Base-by-base conservation (phyloP, 2,888 invertebrate species). In the Philereme vetulata region DNA sequence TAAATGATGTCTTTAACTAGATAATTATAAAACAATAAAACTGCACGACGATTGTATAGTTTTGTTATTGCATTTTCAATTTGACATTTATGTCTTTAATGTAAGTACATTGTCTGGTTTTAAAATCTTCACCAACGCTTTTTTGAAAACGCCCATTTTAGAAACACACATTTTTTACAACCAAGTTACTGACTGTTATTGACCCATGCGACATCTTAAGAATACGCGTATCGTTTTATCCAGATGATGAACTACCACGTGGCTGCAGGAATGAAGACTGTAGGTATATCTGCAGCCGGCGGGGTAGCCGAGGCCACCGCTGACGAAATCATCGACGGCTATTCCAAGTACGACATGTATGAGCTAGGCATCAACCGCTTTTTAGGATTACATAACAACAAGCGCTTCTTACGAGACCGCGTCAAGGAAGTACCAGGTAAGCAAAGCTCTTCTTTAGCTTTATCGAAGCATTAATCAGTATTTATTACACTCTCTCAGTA, bases 251-350 rank as follows among this genome's bases (percentile, higher is more conserved):
- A 97, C 78, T 98, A 98, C 82, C 96, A 95, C 82, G 95, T 99
- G 44, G 98, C 98, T 0, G 97, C 98, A 43, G 99, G 99, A 3
- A 97, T 98, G 96, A 98, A 98, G 92, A 98, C 98, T 0, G 96
- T 97, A 36, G 99, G 99, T n/a, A 96, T 98, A 49, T 97, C 97
- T 1, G 97, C 98, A 6, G 98, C 98, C 0, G 98, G 98, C 0
- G 99, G 99, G 4, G 96, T 98, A n/a, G 99, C 98, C 0, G 94
- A 96, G 75, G 95, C 97, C 0, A 95, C 98, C 0, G 97, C 96
- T 0, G 97, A 98, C 82, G 94, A 97, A 79, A 97, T 99, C 47
- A 94, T 96, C 0, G 95, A 96, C 65, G 97, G 97, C 0, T 94
- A 95, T 66, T 95, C 97, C 0, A 94, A 95, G 35, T 93, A 96